Conservation (phyloP, 2,113 vertebrate genomes). For the Myrmophylax atrothorax region DNA sequence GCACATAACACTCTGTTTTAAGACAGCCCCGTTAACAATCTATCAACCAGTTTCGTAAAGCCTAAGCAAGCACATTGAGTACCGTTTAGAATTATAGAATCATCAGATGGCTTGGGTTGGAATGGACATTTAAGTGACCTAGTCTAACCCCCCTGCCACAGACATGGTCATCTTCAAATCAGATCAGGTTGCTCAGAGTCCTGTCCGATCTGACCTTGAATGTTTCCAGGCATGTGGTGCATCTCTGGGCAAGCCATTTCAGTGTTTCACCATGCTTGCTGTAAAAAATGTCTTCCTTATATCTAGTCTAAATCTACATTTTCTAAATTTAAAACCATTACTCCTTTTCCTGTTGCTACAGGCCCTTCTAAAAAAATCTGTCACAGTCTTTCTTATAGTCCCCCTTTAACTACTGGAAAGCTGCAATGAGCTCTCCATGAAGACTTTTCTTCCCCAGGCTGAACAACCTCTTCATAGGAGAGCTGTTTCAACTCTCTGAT, state of each 20-base stretch:
- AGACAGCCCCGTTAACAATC: neutral
- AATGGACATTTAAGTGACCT: neutral
- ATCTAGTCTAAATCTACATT: neutral
- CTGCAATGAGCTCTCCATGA: fast-evolving
- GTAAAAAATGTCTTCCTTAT: neutral
- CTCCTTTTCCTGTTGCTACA: neutral
- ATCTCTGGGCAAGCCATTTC: neutral
- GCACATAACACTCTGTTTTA: neutral
- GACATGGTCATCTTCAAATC: neutral
- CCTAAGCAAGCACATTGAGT: neutral
- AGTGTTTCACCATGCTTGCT: neutral
- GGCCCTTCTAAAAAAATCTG: neutral
- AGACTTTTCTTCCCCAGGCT: neutral
- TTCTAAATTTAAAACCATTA: neutral
- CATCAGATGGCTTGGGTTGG: neutral
- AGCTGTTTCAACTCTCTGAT: neutral
- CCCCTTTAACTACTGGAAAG: neutral
- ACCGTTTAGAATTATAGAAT: neutral
- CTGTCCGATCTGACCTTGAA: neutral
- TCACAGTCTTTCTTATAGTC: neutral
- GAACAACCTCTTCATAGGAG: neutral
- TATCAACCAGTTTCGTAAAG: neutral
- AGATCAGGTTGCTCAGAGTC: neutral
- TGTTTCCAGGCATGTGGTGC: neutral
- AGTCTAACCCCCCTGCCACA: fast-evolving